Evolutionary conservation across 2,797 vertebrate genomes (phyloP), one percentile per base, ranked within the genome.

Genomic region (Caiman crocodilus): DNA sequence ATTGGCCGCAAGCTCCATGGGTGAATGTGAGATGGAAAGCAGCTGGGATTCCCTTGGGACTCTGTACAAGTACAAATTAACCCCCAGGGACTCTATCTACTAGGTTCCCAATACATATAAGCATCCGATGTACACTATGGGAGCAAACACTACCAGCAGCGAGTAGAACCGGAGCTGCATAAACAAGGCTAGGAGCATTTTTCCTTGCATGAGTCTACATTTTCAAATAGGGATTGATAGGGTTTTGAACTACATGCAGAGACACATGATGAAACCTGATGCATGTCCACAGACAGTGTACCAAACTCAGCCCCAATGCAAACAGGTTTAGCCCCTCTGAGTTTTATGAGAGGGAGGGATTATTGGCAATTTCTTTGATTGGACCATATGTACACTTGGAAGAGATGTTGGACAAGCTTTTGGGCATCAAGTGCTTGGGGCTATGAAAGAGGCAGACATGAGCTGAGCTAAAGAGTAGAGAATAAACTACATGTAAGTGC

Each of bases 221-320:
- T 82, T 79, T 89, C 75, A 90, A 91, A 87, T 73, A 78, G 59
- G 88, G 88, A 95, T 89, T 92, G 84, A 93, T 91, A 30, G 60
- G 56, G 21, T 85, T 89, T 90, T 90, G 91, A 88, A 80, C 89
- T 94, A 85, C 3, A 91, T 82, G 76, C 87, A 94, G 80, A 81
- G 92, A 82, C 86, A 90, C 87, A 86, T 92, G 71, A 76, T 89
- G 85, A 95, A 94, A 87, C 71, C 59, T 85, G 88, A 0, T 20
- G 6, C 26, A 84, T 28, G 78, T 84, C 88, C 89, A 89, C 69
- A 84, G 79, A 92, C 73, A 91, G 23, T 12, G 3, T 76, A 88
- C 76, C 86, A 90, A 95, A 94, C 61, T 84, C 56, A n/a, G 50
- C 76, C 69, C 90, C 93, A 73, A 81, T 71, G 30, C 30, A 88